Percentiles rank a stretch among this genome's conserved stretches.
Evolutionary conservation across 2,888 invertebrate genomes (phyloP).

Genomic region (Mycalesis mineus): DNA sequence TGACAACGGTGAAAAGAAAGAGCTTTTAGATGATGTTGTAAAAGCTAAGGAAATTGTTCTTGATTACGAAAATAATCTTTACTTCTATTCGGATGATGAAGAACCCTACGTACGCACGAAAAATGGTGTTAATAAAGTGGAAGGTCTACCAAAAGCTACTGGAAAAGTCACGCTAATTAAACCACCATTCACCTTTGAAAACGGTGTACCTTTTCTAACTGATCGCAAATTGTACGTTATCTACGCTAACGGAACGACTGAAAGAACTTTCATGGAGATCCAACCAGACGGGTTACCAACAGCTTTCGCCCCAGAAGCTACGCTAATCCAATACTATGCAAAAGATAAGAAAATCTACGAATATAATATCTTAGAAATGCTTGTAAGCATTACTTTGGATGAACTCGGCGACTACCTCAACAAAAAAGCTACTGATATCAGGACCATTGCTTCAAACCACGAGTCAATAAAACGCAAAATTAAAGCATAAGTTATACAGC

Average conservation of each 20-base stretch:
- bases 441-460: conserved; percentile 11
- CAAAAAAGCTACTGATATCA: conserved; percentile 38
- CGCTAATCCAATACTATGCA: conserved; percentile 50
- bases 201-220: conserved; percentile 41
- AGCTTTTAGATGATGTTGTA: conserved; percentile 40
- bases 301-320: conserved; percentile 49
- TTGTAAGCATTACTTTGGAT: conserved; percentile 28
- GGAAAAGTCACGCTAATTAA: conserved; percentile 40
- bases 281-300: conserved; percentile 38
- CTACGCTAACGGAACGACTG: conserved; percentile 45
- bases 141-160: conserved; percentile 46
- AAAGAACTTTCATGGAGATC: conserved; percentile 36
- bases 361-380: conserved; percentile 43
- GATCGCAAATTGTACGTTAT: conserved; percentile 42
- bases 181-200: conserved; percentile 44
- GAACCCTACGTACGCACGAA: conserved; percentile 39
- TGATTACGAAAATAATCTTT: conserved; percentile 52
- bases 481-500: not conserved
- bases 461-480: conserved; percentile 34
- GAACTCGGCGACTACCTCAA: conserved; percentile 39
- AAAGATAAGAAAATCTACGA: conserved; percentile 58
- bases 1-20: conserved; percentile 48
- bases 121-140: conserved; percentile 42
- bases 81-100: conserved; percentile 46
- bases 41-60: conserved; percentile 51